Evolutionary conservation across 2,113 vertebrate genomes (phyloP), one percentile per base, ranked within the genome.

Genomic region (Perca fluviatilis): DNA sequence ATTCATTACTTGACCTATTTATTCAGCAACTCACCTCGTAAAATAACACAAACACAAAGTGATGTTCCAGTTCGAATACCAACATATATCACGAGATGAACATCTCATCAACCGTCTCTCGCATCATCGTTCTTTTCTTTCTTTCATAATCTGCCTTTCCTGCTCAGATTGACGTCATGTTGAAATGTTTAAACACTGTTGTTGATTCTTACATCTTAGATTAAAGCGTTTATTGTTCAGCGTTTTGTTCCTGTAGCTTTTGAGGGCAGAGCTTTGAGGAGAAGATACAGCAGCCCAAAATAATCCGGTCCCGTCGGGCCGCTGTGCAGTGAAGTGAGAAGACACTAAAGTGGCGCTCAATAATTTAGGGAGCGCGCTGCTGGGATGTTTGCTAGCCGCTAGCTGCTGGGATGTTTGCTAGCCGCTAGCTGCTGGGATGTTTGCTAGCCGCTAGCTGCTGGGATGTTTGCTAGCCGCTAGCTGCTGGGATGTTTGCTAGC

Each of bases 341-440:
- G 89, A 84, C 78, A 73, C 64, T 85, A 49, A 14, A 90, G 77
- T 80, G 86, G 0, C 64, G 72, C 79, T 93, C 82, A 92, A 93
- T 94, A 78, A 94, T 93, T 94, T 70, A 94, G 66, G 23, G 13
- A 78, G 36, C 5, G 8, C 30, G 30, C 5, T 30, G 4, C 27
- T 47, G 72, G 69, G 66, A 73, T 16, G 82, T 82, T 81, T 65
- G 88, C 78, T 92, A 79, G 84, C 74, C 3, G 36, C 36, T 36
- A 64, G 57, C 57, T 60, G 25, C 57, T 51, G 74, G 72, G 69
- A 74, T n/a, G 84, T 83, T 82, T 65, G 88, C 79, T 89, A 80
- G 85, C 66, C 3, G n/a, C 51, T 53, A 64, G 57, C 57, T 60
- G 25, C 57, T 51, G 74, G 72, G 69, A 74, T n/a, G 84, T 83